Percentiles rank a stretch among this genome's conserved stretches.
Evolutionary conservation across 2,888 invertebrate genomes (phyloP).

Genomic region (Drosophila algonquin): DNA sequence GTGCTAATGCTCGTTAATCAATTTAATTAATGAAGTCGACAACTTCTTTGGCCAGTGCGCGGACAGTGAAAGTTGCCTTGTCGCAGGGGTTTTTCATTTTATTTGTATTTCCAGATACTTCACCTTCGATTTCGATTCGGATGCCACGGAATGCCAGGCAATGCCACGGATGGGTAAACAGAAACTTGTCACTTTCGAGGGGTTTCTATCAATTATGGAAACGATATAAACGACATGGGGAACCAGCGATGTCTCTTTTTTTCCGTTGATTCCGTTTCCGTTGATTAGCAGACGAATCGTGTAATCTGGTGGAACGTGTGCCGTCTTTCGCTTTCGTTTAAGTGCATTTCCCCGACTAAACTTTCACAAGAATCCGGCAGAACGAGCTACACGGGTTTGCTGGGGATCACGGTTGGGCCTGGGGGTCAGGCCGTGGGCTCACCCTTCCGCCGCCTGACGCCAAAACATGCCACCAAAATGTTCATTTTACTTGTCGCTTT

Average conservation of each 20-base stretch:
- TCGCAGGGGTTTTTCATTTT: slow-evolving; percentile 51
- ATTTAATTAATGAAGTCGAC: slow-evolving; percentile 67
- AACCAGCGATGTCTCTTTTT: neutral
- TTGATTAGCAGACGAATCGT: slow-evolving; percentile 37
- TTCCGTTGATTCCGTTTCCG: slow-evolving; percentile 55
- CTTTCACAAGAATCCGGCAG: slow-evolving; percentile 36
- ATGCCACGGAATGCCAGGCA: neutral
- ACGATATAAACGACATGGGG: neutral
- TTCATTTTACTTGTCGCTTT: slow-evolving; percentile 62
- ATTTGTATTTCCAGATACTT: slow-evolving; percentile 55
- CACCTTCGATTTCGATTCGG: slow-evolving; percentile 36
- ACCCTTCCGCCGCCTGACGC: neutral
- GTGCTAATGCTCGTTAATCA: slow-evolving; percentile 60
- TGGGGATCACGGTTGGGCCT: slow-evolving; percentile 17
- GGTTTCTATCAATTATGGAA: slow-evolving; percentile 42
- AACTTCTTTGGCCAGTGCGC: slow-evolving; percentile 41
- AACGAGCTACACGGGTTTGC: slow-evolving; percentile 41
- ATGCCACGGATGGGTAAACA: slow-evolving; percentile 6
- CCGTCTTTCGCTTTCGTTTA: slow-evolving; percentile 64
- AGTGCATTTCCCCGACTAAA: slow-evolving; percentile 20
- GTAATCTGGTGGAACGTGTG: slow-evolving; percentile 63
- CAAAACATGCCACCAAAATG: slow-evolving; percentile 49
- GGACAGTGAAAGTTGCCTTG: slow-evolving; percentile 51
- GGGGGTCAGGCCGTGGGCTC: slow-evolving; percentile 38
- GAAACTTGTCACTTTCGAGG: slow-evolving; percentile 28